These are phyloP conservation scores for Maconellicoccus hirsutus DNA, from an alignment of 1,140 invertebrate species.

Conservation along the genomic window DNA sequence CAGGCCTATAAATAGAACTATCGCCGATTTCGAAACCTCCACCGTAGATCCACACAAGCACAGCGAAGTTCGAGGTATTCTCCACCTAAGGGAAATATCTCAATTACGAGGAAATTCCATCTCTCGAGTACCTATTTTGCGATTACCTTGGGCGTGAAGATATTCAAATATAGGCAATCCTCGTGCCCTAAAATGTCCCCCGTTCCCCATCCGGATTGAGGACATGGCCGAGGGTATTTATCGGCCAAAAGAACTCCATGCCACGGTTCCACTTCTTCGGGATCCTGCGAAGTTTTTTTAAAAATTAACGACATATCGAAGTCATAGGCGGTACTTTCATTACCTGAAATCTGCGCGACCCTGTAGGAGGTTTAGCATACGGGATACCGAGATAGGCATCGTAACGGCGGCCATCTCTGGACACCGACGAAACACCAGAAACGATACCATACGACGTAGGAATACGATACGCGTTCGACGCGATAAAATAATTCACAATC, in stretches of 20 bases:
- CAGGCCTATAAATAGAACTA: conserved; percentile 24
- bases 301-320: no score
- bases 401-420: conserved; percentile 37
- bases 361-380: conserved; percentile 38
- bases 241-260: conserved; percentile 22
- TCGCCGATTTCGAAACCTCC: conserved; percentile 36
- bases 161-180: conserved; percentile 27
- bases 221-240: conserved; percentile 12
- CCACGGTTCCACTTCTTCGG: conserved; percentile 16
- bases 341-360: conserved; percentile 36
- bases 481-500: no score
- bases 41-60: conserved; percentile 42
- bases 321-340: no score
- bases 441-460: conserved; percentile 32
- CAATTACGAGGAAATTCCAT: not conserved
- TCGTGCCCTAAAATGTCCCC: conserved; percentile 12
- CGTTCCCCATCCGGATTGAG: conserved; percentile 11
- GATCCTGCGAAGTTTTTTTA: no score
- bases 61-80: conserved; percentile 29
- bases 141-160: conserved; percentile 24
- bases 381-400: conserved; percentile 48
- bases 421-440: conserved; percentile 35
- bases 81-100: not conserved
- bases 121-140: no score
- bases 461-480: not conserved